Conservation (phyloP, 1,140 invertebrate species). For the Dreissena polymorpha region DNA sequence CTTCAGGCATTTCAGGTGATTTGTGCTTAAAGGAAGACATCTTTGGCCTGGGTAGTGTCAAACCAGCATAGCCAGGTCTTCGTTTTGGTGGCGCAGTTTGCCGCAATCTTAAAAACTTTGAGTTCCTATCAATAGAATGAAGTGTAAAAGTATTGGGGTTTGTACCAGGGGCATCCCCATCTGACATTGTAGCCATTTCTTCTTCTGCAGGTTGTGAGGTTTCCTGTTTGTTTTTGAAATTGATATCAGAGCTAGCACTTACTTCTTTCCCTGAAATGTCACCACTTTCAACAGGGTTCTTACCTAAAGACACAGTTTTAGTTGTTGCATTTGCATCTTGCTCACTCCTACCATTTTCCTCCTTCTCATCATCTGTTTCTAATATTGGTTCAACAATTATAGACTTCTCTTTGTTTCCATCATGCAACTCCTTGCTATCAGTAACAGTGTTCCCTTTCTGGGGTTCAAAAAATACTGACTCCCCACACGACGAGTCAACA, state of each 20-base stretch:
- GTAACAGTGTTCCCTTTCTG: no score
- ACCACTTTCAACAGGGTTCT: not conserved
- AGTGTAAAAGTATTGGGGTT: conserved; percentile 34
- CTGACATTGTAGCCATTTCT: conserved; percentile 36
- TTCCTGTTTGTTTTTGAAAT: conserved; percentile 12
- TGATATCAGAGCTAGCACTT: not conserved
- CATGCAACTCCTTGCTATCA: not conserved
- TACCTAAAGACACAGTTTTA: no score
- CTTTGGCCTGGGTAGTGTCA: conserved; percentile 47
- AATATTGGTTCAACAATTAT: conserved; percentile 44
- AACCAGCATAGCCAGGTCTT: conserved; percentile 51
- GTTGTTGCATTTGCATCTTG: no score
- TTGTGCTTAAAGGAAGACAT: conserved; percentile 38
- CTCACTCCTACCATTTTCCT: conserved; percentile 30
- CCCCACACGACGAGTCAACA: conserved; percentile 18
- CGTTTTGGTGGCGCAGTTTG: conserved; percentile 54
- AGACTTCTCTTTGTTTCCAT: conserved; percentile 20
- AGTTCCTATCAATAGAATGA: conserved; percentile 54
- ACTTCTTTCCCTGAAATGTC: conserved; percentile 9
- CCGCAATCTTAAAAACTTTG: conserved; percentile 52
- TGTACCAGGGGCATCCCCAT: conserved; percentile 39
- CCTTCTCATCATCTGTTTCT: conserved; percentile 43
- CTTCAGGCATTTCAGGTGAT: conserved; percentile 20
- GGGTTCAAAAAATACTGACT: no score
- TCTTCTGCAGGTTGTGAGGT: conserved; percentile 25